These are phyloP conservation scores for Oscheius sp. DNA, from an alignment of 2,888 invertebrate genomes.

Conservation along the genomic window DNA sequence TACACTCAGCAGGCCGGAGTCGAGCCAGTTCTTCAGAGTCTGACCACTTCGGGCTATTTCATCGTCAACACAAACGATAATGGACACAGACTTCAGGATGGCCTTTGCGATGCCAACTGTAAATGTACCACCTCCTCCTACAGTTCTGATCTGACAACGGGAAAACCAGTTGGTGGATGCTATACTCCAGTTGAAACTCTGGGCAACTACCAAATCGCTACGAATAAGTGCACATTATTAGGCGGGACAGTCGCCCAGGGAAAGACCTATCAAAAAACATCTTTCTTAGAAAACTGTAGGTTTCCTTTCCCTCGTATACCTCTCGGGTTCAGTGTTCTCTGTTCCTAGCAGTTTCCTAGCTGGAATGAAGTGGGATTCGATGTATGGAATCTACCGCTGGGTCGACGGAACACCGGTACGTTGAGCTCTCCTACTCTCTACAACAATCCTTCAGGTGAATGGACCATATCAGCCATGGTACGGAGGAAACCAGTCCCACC, in stretches of 20 bases:
- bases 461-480: slow-evolving; percentile 29
- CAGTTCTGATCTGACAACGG: background rate
- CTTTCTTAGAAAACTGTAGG: slow-evolving; percentile 8
- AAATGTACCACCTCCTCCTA: background rate
- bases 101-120: slow-evolving; percentile 29
- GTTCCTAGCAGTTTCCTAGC: background rate
- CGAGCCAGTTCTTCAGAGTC: slow-evolving; percentile 15
- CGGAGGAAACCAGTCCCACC: background rate
- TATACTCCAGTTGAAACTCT: slow-evolving; percentile 19
- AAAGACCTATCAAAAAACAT: background rate
- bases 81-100: slow-evolving; percentile 12
- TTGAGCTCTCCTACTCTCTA: background rate
- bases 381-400: slow-evolving; percentile 4
- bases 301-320: background rate
- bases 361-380: slow-evolving; percentile 23
- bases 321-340: slow-evolving; percentile 9
- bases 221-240: slow-evolving; percentile 2
- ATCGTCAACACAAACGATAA: slow-evolving; percentile 6
- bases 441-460: background rate
- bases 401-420: slow-evolving; percentile 16
- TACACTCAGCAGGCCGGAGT: background rate
- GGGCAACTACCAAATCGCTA: slow-evolving; percentile 16
- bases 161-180: slow-evolving; percentile 15
- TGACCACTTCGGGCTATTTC: slow-evolving; percentile 25
- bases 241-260: slow-evolving; percentile 8